Evolutionary conservation across 2,113 vertebrate genomes (phyloP), one percentile per base, ranked within the genome.

Genomic region (Saimiri boliviensis): DNA sequence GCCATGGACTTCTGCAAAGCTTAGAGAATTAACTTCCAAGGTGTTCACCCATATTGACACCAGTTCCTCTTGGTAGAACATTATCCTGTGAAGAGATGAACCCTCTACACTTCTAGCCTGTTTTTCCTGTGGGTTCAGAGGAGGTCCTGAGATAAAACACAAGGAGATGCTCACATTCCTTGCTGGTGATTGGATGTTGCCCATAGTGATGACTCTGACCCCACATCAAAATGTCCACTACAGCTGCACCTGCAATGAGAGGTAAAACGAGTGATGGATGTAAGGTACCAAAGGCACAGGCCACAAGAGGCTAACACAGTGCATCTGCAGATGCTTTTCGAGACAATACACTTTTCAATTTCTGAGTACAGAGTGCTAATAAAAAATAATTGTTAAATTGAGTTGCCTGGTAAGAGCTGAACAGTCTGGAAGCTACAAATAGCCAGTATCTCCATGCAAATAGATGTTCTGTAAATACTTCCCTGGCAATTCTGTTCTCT

Each of bases 381-480:
- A 71, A 60, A 94, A 95, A 93, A 74, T 3, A 77, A 37, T 84
- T 32, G 32, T 81, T 95, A 93, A 52, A 37, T 93, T 27, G 32
- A 14, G 37, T 93, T 93, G 45, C 35, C 27, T 88, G 3, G 16
- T 82, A 32, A 76, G 52, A 93, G 66, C 3, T 12, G 71, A 95
- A 60, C 52, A 71, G n/a, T 80, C n/a, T 40, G 56, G n/a, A 91
- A 74, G 86, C 76, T 87, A 66, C 68, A 47, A 77, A 82, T 40
- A 56, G 42, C 54, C 83, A 86, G 25, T 81, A 73, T 60, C 74
- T 81, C 35, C 45, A 35, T 47, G 81, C 84, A 95, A 81, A 95
- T 63, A 95, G 70, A 71, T 63, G n/a, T 71, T 79, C 66, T 77
- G 79, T 93, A 95, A 96, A 88, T 93, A 82, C 76, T 81, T 93